Percentiles rank a stretch among this genome's conserved stretches.
Conservation (phyloP, 2,113 vertebrate species). For the Corythoichthys intestinalis region DNA sequence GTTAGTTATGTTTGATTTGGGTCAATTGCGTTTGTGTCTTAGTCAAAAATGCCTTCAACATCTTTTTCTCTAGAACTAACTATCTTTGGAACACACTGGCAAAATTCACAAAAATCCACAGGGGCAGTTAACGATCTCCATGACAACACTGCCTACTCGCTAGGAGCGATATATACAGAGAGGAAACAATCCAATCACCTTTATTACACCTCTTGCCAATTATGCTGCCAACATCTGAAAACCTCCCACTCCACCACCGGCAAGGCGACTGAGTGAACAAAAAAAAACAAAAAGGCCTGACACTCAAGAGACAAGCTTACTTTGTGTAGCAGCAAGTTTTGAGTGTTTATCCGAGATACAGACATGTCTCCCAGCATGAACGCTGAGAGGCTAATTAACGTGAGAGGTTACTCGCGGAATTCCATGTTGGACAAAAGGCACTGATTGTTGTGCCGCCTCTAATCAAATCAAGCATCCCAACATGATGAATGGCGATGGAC, state of each 20-base stretch:
- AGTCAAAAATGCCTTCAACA: neutral
- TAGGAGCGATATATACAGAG: conserved; percentile 25
- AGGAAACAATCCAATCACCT: conserved; percentile 60
- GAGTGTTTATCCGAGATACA: conserved; percentile 34
- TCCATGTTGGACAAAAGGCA: conserved; percentile 52
- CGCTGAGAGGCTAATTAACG: conserved; percentile 59
- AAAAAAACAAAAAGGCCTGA: conserved; percentile 34
- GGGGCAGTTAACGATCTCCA: conserved; percentile 53
- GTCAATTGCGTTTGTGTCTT: neutral
- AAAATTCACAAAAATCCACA: conserved; percentile 21
- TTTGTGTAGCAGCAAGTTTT: conserved; percentile 15
- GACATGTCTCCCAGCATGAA: conserved; percentile 22
- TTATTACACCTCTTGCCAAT: conserved; percentile 60
- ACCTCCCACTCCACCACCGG: conserved; percentile 19
- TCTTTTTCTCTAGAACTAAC: conserved; percentile 21
- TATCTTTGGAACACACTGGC: conserved; percentile 1
- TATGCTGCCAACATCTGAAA: conserved; percentile 32
- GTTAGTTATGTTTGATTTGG: neutral
- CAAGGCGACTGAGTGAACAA: conserved; percentile 20
- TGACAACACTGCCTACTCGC: conserved; percentile 58
- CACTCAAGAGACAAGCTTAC: conserved; percentile 19
- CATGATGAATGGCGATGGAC: conserved; percentile 3
- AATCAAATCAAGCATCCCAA: conserved; percentile 63
- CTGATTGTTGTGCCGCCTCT: conserved; percentile 58
- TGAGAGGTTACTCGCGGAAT: conserved; percentile 52